Evolutionary conservation across 1,140 invertebrate genomes (phyloP).

Genomic region (Hylaeus anthracinus): DNA sequence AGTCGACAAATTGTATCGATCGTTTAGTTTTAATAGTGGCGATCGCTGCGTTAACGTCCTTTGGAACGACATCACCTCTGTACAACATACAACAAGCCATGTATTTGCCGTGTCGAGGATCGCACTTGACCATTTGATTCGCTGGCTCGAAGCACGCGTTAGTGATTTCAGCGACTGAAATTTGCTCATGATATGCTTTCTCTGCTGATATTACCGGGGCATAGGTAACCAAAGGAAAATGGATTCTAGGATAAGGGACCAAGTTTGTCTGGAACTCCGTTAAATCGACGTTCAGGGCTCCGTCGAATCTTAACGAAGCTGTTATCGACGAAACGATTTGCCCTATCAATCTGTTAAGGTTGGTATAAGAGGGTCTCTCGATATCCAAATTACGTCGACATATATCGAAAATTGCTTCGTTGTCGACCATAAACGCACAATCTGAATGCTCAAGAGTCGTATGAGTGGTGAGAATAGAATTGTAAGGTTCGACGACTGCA

Average conservation of each 20-base stretch:
- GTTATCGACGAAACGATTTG: constrained; percentile 84
- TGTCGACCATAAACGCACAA: constrained; percentile 87
- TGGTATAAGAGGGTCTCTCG: constrained; percentile 81
- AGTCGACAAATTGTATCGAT: constrained; percentile 83
- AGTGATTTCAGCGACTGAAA: constrained; percentile 57
- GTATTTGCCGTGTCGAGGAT: constrained; percentile 77
- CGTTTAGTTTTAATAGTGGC: constrained; percentile 60
- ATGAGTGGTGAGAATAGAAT: constrained; percentile 77
- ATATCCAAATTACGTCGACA: constrained; percentile 86
- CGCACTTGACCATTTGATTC: constrained; percentile 86
- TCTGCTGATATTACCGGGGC: constrained; percentile 59
- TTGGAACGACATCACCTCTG: constrained; percentile 85
- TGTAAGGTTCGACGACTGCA: constrained; percentile 60
- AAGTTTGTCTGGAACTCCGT: constrained; percentile 63
- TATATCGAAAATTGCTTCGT: constrained; percentile 88
- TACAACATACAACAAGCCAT: constrained; percentile 87
- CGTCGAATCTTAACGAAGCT: constrained; percentile 78
- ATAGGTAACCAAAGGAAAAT: constrained; percentile 80
- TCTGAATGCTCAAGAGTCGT: constrained; percentile 87
- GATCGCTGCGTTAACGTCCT: constrained; percentile 84
- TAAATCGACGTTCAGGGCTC: constrained; percentile 57
- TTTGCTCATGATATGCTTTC: constrained; percentile 79
- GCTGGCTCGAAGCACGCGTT: constrained; percentile 88
- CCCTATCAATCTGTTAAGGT: constrained; percentile 57
- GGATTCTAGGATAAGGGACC: constrained; percentile 82